Evolutionary conservation across 2,113 vertebrate genomes (phyloP).

Genomic region (Gopherus evgoodei): DNA sequence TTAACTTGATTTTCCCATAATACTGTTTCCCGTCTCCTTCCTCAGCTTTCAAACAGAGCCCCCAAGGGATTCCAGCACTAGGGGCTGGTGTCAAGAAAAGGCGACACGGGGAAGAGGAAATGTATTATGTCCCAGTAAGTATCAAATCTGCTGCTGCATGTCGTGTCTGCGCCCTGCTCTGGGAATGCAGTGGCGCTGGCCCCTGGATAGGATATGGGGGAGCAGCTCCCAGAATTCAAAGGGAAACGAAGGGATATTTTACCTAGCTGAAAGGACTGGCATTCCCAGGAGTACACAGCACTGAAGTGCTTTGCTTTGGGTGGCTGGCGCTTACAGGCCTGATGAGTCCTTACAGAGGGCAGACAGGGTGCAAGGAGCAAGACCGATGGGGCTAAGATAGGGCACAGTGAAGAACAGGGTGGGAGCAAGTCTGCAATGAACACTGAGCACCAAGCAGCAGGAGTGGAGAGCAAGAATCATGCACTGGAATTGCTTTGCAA

Average conservation of each 20-base stretch:
- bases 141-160: not conserved
- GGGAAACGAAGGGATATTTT: not conserved
- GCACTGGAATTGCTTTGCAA: not conserved
- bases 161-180: not conserved
- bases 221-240: rapidly evolving
- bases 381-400: not conserved
- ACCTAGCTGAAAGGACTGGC: not conserved
- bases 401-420: not conserved
- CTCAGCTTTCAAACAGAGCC: slow-evolving; percentile 94
- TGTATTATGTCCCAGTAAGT: slow-evolving; percentile 95
- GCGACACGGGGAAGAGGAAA: slow-evolving; percentile 93
- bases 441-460: not conserved
- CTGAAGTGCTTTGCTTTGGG: not conserved
- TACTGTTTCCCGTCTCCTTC: not conserved
- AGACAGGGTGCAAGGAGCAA: not conserved
- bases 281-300: not conserved
- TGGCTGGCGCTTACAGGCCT: not conserved
- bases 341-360: not conserved
- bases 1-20: not conserved
- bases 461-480: not conserved
- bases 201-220: rapidly evolving
- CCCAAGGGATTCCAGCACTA: slow-evolving; percentile 86
- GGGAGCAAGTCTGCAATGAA: rapidly evolving
- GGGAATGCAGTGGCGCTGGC: rapidly evolving
- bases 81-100: slow-evolving; percentile 89